A percentile compares a stretch with the other conserved stretches of the same genome.
phyloP scores from a whole-genome alignment of 2,888 invertebrate species.

The Lysandra bellargus region DNA sequence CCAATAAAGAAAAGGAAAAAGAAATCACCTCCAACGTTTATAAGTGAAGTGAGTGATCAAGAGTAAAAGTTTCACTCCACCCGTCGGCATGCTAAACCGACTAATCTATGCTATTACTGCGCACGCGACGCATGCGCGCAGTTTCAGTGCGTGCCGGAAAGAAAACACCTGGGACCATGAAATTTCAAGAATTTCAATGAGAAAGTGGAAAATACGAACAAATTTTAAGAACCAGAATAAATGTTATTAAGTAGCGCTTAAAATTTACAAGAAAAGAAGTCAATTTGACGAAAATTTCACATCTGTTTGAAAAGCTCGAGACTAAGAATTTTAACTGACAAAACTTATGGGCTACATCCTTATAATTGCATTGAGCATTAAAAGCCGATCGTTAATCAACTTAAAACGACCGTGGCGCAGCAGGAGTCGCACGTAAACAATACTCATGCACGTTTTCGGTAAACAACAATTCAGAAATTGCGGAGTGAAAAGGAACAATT shows the following conservation, averaged over 20 bases:
- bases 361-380: background rate
- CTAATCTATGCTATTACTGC: constrained; percentile 1
- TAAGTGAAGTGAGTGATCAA: background rate
- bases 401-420: background rate
- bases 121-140: constrained; percentile 25
- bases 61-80: constrained; percentile 24
- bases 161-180: constrained; percentile 9
- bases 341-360: background rate
- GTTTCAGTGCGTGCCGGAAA: constrained; percentile 26
- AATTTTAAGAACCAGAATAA: background rate
- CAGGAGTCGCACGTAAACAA: background rate
- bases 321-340: background rate
- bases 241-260: background rate
- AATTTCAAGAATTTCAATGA: background rate
- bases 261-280: background rate
- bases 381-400: constrained; percentile 1
- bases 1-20: background rate
- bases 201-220: constrained; percentile 1
- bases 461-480: background rate
- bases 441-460: background rate
- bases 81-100: constrained; percentile 16
- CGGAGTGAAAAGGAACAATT: background rate
- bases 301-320: background rate
- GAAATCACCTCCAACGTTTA: background rate
- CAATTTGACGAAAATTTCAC: background rate